Evolutionary conservation across 2,113 vertebrate genomes (phyloP).

Genomic region (Actinemys pallida): DNA sequence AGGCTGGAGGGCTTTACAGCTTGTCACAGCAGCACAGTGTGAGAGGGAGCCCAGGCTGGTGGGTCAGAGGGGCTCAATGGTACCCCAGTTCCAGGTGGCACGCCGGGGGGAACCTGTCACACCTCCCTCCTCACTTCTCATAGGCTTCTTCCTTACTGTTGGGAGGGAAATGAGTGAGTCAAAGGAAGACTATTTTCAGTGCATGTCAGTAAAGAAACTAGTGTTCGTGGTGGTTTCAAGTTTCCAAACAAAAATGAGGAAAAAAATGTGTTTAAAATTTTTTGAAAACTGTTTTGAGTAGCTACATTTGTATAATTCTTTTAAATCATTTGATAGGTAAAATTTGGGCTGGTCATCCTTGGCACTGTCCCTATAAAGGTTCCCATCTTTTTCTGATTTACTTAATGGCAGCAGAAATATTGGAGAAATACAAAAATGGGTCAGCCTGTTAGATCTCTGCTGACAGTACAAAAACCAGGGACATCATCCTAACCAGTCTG

Average conservation of each 20-base stretch:
- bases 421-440: background rate
- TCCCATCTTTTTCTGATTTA: background rate
- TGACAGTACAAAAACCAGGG: background rate
- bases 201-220: constrained; percentile 3
- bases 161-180: background rate
- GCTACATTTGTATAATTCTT: constrained; percentile 15
- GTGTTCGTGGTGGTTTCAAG: constrained; percentile 42
- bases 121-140: background rate
- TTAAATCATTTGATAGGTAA: background rate
- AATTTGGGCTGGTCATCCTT: background rate
- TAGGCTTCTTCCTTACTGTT: constrained; percentile 13
- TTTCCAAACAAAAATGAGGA: constrained; percentile 28
- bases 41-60: too few relatives aligned
- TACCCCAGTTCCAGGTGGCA: too few relatives aligned
- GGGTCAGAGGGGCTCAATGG: too few relatives aligned
- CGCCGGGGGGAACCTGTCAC: too few relatives aligned
- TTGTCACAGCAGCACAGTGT: too few relatives aligned
- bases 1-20: too few relatives aligned
- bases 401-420: background rate
- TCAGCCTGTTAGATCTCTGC: background rate
- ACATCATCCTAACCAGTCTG: background rate
- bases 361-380: background rate
- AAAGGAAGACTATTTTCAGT: constrained; percentile 22
- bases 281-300: background rate
- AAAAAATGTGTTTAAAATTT: constrained; percentile 13